Evolutionary conservation across 23 tunicate species (phyloP), one percentile per base, ranked within the genome.

Genomic region (Styela plicata): DNA sequence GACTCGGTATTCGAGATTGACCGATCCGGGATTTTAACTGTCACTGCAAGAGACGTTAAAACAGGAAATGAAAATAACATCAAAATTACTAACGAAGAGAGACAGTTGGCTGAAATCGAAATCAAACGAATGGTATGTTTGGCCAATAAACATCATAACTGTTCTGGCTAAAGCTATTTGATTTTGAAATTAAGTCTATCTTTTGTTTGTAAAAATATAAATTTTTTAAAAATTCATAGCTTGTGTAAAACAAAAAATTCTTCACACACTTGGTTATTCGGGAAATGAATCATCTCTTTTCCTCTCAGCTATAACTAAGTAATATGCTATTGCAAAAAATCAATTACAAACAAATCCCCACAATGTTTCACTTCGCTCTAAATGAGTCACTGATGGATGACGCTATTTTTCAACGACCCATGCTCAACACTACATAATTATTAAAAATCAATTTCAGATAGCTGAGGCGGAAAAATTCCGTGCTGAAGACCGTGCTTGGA

Each of bases 401-500:
- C n/a, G n/a, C n/a, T n/a, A n/a, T n/a, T n/a, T n/a, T n/a, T n/a
- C n/a, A n/a, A n/a, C n/a, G n/a, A n/a, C n/a, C n/a, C n/a, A n/a
- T n/a, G n/a, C n/a, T n/a, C n/a, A n/a, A n/a, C n/a, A n/a, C n/a
- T n/a, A n/a, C n/a, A n/a, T n/a, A n/a, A n/a, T n/a, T n/a, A n/a
- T n/a, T n/a, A n/a, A n/a, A n/a, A n/a, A n/a, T n/a, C n/a, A n/a
- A n/a, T n/a, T 75, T 84, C 52, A 64, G 85, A 13, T 88, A 84
- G 74, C 73, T 73, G 13, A 88, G 84, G 70, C 84, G 80, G 64
- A 80, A 79, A 25, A 89, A 89, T 63, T 83, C 84, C 64, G 74
- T 69, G 17, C 85, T 84, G 74, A 74, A 88, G 5, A 89, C 80
- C 36, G 88, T 80, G 19, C 84, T 84, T 70, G 94, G 84, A 68